Evolutionary conservation across 2,113 vertebrate species (phyloP).

Genomic region (Mellivora capensis): DNA sequence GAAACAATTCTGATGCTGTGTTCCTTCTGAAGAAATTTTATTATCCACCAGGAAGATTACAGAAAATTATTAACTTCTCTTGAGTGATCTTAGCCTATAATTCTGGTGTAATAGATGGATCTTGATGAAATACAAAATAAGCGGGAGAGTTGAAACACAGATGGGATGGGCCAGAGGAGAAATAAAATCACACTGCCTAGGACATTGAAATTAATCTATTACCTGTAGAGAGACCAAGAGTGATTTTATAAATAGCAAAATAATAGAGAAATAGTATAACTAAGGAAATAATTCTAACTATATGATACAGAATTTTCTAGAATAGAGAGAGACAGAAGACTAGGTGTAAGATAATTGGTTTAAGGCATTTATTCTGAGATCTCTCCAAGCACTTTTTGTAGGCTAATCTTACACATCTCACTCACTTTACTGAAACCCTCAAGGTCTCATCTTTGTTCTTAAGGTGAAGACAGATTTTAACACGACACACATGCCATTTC

Average conservation of each 20-base stretch:
- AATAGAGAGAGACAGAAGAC: neutral
- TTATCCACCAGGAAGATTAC: neutral
- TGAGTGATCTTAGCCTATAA: neutral
- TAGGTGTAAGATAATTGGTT: neutral
- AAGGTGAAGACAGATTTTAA: neutral
- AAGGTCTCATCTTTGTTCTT: neutral
- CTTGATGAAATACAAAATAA: neutral
- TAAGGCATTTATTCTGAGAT: neutral
- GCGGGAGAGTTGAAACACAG: neutral
- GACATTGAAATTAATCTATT: neutral
- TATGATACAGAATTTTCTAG: neutral
- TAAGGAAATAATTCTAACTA: neutral
- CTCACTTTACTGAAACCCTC: neutral
- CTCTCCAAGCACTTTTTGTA: neutral
- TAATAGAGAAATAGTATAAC: neutral
- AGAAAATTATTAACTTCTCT: neutral
- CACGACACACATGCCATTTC: neutral
- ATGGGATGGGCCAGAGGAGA: neutral
- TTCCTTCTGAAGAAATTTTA: neutral
- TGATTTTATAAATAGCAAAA: neutral
- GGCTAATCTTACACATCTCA: neutral
- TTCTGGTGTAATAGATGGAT: neutral
- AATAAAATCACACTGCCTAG: neutral
- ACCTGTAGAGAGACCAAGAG: neutral
- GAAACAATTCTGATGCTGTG: neutral